These are phyloP conservation scores for Oryzias melastigma DNA, from an alignment of 2,113 vertebrate species.

Conservation along the genomic window DNA sequence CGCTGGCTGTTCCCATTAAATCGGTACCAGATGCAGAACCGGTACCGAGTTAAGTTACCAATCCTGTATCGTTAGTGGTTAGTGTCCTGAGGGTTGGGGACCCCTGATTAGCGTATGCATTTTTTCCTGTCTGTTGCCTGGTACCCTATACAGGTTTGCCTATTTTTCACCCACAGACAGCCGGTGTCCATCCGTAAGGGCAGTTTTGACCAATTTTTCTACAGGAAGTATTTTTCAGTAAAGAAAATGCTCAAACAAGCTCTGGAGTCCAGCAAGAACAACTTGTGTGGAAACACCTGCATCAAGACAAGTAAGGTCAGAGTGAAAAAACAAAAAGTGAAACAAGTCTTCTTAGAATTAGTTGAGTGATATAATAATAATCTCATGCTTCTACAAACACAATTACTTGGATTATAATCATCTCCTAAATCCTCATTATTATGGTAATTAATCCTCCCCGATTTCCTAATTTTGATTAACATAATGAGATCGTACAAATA, in stretches of 20 bases:
- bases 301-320: slow-evolving; percentile 3
- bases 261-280: slow-evolving; percentile 54
- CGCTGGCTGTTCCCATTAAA: too few relatives aligned
- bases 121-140: too few relatives aligned
- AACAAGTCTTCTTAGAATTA: slow-evolving; percentile 39
- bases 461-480: slow-evolving; percentile 74
- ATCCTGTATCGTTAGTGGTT: too few relatives aligned
- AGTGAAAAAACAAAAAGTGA: background rate
- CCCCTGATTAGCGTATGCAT: too few relatives aligned
- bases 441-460: slow-evolving; percentile 70
- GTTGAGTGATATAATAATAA: slow-evolving; percentile 55
- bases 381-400: slow-evolving; percentile 66
- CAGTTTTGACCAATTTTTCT: slow-evolving; percentile 20
- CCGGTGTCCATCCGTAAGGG: too few relatives aligned
- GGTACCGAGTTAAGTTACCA: too few relatives aligned
- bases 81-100: too few relatives aligned
- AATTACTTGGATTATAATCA: slow-evolving; percentile 74
- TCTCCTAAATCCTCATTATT: slow-evolving; percentile 66
- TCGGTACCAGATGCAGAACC: too few relatives aligned
- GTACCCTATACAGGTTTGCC: too few relatives aligned
- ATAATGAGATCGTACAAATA: slow-evolving; percentile 61
- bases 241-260: slow-evolving; percentile 35
- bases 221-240: slow-evolving; percentile 58
- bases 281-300: slow-evolving; percentile 7
- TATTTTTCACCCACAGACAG: too few relatives aligned